Percentiles rank a stretch among this genome's conserved stretches.
These are phyloP conservation scores for Phataginus tricuspis DNA, from an alignment of 2,797 vertebrate genomes.

Conservation along the genomic window DNA sequence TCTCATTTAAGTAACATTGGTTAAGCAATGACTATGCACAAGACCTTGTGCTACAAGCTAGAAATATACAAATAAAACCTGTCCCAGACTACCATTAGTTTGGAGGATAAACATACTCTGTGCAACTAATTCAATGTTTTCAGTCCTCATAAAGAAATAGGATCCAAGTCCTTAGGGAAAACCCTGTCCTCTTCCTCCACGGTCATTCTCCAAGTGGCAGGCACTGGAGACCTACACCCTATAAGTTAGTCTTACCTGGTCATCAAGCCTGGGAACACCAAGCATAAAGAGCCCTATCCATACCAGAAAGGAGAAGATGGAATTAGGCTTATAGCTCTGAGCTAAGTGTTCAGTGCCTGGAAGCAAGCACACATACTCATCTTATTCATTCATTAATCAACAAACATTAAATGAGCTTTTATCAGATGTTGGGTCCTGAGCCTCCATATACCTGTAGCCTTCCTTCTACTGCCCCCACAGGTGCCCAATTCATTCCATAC, in stretches of 20 bases:
- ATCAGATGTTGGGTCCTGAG: neutral
- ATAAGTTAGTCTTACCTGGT: neutral
- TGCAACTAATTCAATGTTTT: neutral
- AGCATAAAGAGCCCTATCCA: neutral
- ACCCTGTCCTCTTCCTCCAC: neutral
- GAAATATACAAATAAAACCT: constrained; percentile 30
- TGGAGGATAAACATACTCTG: neutral
- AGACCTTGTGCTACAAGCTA: neutral
- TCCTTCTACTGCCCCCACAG: neutral
- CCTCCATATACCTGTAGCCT: neutral
- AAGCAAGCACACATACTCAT: neutral
- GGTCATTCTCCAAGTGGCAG: neutral
- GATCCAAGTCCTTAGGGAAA: neutral
- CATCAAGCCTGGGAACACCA: neutral
- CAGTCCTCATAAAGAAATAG: neutral
- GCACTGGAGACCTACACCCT: neutral
- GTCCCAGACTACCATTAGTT: neutral
- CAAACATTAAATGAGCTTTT: constrained; percentile 1
- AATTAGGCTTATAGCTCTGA: neutral
- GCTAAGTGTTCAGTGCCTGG: neutral
- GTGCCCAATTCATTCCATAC: neutral
- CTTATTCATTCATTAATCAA: neutral
- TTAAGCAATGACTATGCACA: neutral
- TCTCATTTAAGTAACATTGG: neutral
- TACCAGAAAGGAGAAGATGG: neutral